Conservation (phyloP, 2,113 vertebrate species). For the Clarias gariepinus region DNA sequence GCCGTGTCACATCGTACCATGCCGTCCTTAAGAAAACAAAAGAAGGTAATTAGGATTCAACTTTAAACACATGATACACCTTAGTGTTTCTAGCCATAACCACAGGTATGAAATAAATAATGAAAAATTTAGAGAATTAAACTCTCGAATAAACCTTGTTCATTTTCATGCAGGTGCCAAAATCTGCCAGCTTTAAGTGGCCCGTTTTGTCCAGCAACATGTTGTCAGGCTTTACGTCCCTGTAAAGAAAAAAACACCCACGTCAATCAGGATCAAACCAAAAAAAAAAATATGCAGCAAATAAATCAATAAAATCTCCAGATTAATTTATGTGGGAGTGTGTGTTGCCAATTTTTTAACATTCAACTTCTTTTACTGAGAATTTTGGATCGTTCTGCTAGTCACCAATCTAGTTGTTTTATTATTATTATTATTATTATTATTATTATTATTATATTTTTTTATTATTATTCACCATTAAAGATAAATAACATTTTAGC, state of each 20-base stretch:
- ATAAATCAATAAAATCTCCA: not conserved
- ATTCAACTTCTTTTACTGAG: not conserved
- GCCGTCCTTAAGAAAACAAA: constrained; percentile 79
- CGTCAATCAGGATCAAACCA: not conserved
- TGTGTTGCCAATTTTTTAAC: not conserved
- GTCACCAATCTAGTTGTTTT: not conserved
- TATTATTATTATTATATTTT: no score
- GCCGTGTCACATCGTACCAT: constrained; percentile 99
- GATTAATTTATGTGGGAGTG: not conserved
- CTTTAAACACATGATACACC: not conserved
- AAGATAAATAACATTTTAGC: not conserved
- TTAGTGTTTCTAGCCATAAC: not conserved
- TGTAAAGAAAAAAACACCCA: constrained; percentile 55
- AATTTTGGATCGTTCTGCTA: not conserved
- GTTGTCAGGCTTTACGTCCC: constrained; percentile 98
- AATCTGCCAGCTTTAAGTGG: constrained; percentile 97
- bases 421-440: no score
- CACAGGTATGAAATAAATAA: not conserved
- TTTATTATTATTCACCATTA: no score
- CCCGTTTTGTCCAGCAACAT: constrained; percentile 98
- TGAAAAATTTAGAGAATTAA: not conserved
- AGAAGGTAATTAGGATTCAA: not conserved
- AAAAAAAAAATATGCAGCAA: not conserved
- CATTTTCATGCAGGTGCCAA: constrained; percentile 99
- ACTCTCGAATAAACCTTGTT: constrained; percentile 81